A percentile compares a stretch with the other conserved stretches of the same genome.
Evolutionary conservation across 2,797 vertebrate species (phyloP).

Genomic region (Dendrocincla fuliginosa): DNA sequence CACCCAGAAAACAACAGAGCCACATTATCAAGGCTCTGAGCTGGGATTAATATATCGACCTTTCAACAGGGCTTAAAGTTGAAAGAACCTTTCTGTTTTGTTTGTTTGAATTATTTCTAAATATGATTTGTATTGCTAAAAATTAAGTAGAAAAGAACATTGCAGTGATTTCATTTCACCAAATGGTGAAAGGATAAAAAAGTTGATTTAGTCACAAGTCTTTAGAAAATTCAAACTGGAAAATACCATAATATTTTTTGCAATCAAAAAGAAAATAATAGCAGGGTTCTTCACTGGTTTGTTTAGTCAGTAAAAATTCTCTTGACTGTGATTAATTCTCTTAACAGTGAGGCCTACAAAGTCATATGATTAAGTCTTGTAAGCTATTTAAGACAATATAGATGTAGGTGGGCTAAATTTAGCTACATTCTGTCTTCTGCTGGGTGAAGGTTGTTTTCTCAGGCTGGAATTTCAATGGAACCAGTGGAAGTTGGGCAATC

Average conservation of each 20-base stretch:
- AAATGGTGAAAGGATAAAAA: not conserved
- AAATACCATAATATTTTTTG: not conserved
- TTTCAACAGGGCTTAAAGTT: not conserved
- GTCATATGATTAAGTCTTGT: not conserved
- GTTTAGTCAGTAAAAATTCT: not conserved
- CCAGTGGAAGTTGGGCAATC: not conserved
- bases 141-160: not conserved
- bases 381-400: not conserved
- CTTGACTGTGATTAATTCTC: not conserved
- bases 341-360: not conserved
- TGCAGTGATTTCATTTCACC: not conserved
- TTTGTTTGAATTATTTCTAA: not conserved
- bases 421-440: not conserved
- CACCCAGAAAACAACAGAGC: not conserved
- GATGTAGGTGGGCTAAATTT: not conserved
- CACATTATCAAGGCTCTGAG: not conserved
- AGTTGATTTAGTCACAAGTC: not conserved
- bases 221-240: not conserved
- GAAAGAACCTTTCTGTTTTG: not conserved
- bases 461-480: not conserved
- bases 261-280: not conserved
- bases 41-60: not conserved
- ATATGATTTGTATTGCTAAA: not conserved
- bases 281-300: not conserved
- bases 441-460: not conserved